Evolutionary conservation across 2,797 vertebrate genomes (phyloP).

Genomic region (Thripadectes ignobilis): DNA sequence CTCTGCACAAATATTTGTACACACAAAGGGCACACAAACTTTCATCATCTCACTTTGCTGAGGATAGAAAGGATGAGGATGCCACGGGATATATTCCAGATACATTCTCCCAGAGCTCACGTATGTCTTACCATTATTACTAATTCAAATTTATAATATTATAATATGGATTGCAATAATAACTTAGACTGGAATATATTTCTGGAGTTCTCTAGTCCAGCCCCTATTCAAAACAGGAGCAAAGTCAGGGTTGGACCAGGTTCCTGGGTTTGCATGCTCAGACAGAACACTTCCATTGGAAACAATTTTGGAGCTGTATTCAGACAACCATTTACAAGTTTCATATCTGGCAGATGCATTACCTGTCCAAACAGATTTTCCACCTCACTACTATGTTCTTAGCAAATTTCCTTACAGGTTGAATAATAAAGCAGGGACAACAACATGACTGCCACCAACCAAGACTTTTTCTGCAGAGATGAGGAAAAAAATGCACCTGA

Average conservation of each 20-base stretch:
- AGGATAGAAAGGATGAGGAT: neutral
- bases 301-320: neutral
- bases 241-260: neutral
- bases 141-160: neutral
- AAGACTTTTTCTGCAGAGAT: neutral
- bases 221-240: neutral
- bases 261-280: neutral
- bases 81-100: neutral
- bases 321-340: neutral
- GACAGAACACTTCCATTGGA: neutral
- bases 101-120: neutral
- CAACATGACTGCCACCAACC: neutral
- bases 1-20: neutral
- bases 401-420: neutral
- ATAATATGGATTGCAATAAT: neutral
- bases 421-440: neutral
- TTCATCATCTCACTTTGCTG: neutral
- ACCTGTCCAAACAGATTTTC: neutral
- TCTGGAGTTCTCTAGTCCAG: neutral
- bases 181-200: neutral
- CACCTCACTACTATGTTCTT: neutral
- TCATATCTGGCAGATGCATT: neutral
- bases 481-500: neutral
- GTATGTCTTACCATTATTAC: neutral
- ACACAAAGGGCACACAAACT: neutral